A percentile compares a stretch with the other conserved stretches of the same genome.
Conservation (phyloP, 2,888 invertebrate species). For the Heliconius charithonia region DNA sequence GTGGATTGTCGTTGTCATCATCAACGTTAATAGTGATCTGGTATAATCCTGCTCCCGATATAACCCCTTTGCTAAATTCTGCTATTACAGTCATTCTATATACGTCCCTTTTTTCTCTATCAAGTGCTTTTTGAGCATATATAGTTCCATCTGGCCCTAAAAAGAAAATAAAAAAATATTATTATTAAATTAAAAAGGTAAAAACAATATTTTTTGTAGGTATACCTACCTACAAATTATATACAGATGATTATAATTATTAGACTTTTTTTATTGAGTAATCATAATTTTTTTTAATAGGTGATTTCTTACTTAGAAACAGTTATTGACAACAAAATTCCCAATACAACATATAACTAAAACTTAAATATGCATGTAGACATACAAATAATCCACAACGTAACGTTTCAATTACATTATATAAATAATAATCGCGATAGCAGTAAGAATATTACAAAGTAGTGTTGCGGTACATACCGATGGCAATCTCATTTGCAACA, state of each 20-base stretch:
- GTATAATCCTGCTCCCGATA: constrained; percentile 89
- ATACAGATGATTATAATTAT: not conserved
- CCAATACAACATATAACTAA: no score
- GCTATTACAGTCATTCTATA: constrained; percentile 92
- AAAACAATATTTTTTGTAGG: not conserved
- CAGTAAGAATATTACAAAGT: no score
- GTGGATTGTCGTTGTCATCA: constrained; percentile 94
- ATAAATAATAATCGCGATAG: no score
- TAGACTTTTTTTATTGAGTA: no score
- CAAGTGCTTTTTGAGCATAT: constrained; percentile 89
- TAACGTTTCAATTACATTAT: no score
- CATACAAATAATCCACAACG: no score
- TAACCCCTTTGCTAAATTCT: constrained; percentile 88
- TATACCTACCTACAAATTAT: no score
- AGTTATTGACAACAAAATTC: no score
- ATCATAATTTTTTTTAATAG: no score
- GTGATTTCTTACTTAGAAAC: no score
- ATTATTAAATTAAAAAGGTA: no score
- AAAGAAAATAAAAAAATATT: constrained; percentile 43
- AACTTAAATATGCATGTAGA: no score
- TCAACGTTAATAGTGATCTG: constrained; percentile 91
- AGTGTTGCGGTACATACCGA: constrained; percentile 71
- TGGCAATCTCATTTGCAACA: constrained; percentile 90
- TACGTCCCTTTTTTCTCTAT: constrained; percentile 88
- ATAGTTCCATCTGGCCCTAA: constrained; percentile 88